Conservation (phyloP, 2,113 vertebrate species). For the Jaculus jaculus region DNA sequence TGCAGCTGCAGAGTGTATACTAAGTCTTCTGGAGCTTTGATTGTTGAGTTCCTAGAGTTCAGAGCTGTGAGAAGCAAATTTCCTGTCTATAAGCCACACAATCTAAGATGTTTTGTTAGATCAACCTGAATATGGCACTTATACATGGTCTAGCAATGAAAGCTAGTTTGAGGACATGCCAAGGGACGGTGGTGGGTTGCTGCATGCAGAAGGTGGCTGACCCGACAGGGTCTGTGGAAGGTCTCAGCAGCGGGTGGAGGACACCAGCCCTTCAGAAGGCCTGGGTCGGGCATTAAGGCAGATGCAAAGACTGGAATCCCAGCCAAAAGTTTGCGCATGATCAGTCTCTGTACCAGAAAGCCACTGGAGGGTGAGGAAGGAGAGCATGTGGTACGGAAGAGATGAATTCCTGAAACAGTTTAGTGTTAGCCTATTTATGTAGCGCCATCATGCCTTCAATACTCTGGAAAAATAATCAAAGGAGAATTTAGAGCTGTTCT, state of each 20-base stretch:
- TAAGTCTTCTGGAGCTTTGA: neutral
- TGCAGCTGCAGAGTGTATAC: neutral
- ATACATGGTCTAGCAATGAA: neutral
- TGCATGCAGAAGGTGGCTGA: neutral
- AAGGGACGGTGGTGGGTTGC: neutral
- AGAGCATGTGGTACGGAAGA: constrained; percentile 58
- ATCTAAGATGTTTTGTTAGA: neutral
- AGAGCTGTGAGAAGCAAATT: neutral
- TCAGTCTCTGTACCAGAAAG: constrained; percentile 18
- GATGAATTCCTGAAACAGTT: constrained; percentile 75
- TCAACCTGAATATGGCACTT: neutral
- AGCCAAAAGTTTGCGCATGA: neutral
- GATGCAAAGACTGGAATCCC: neutral
- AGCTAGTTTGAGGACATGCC: neutral
- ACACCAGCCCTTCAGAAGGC: neutral
- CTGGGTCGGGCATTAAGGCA: neutral
- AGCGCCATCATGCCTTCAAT: constrained; percentile 75
- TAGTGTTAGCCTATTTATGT: constrained; percentile 76
- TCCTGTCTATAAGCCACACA: too few relatives aligned
- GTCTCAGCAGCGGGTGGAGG: neutral
- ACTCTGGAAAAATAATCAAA: constrained; percentile 82
- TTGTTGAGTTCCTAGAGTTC: neutral
- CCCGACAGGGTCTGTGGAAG: neutral
- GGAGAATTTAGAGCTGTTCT: constrained; percentile 83
- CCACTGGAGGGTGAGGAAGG: constrained; percentile 10